Conservation (phyloP, 1,140 invertebrate species). For the Cyclargus thomasi region DNA sequence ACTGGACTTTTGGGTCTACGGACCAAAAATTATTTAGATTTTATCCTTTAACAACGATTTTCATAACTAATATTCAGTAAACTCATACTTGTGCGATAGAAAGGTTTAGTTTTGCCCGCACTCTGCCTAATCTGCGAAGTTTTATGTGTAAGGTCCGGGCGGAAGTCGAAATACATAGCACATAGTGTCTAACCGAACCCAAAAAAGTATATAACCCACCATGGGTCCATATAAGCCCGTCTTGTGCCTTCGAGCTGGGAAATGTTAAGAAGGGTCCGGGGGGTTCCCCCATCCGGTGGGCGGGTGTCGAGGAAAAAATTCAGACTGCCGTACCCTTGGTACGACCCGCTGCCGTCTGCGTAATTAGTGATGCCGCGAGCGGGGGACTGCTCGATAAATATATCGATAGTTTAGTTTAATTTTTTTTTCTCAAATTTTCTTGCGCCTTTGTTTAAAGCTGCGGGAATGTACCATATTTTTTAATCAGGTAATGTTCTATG, state of each 20-base stretch:
- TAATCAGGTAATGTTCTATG: too few species aligned
- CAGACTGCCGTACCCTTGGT: constrained; percentile 66
- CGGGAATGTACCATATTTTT: too few species aligned
- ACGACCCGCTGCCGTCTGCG: constrained; percentile 65
- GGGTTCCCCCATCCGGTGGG: constrained; percentile 56
- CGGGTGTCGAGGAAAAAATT: constrained; percentile 67
- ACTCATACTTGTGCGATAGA: background rate
- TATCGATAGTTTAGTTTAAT: constrained; percentile 25
- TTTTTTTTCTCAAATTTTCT: too few species aligned
- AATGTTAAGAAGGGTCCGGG: constrained; percentile 71
- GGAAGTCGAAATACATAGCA: constrained; percentile 56
- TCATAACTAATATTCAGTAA: background rate
- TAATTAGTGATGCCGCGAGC: constrained; percentile 67
- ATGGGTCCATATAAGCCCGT: constrained; percentile 65
- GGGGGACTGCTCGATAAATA: constrained; percentile 43
- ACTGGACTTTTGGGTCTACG: background rate
- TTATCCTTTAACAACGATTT: background rate
- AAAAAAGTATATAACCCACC: constrained; percentile 72
- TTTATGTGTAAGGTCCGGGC: constrained; percentile 54
- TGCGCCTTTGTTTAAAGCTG: too few species aligned
- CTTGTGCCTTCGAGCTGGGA: constrained; percentile 67
- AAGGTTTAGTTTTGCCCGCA: constrained; percentile 24
- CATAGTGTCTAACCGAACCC: constrained; percentile 64
- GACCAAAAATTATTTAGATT: background rate
- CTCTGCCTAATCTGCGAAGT: constrained; percentile 34